Evolutionary conservation across 2,797 vertebrate genomes (phyloP), one percentile per base, ranked within the genome.

Genomic region (Natrix natrix): DNA sequence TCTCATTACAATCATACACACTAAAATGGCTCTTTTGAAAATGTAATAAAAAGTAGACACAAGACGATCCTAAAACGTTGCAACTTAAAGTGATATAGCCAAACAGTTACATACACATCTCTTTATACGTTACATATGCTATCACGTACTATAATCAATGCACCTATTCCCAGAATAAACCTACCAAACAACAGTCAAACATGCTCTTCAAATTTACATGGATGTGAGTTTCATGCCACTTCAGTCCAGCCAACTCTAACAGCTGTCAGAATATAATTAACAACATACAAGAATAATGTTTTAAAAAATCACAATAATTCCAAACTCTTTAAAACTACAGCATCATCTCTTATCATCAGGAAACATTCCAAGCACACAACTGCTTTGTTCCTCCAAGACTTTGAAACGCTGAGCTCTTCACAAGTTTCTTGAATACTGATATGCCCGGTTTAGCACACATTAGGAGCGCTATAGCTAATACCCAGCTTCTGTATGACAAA

Each of bases 21-120:
- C 52, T 59, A 91, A 52, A 86, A 86, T 89, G 1, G 11, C 11
- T 91, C 59, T 92, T 69, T 66, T n/a, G 26, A 26, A 54, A 56
- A 86, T 91, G 59, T 86, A 92, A 89, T 92, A 94, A 91, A 94
- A 86, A 94, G 37, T 87, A 89, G 69, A 89, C 52, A 52, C 16
- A 24, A 88, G 59, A 32, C 54, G 22, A 66, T 66, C 69, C 12
- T 66, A 52, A 32, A 17, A 8, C 24, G 66, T 83, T 89, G 89
- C 37, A 28, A 74, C 28, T 91, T 88, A 66, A 92, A 86, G 32
- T 69, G 89, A 55, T 59, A 92, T 12, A 91, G 86, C 69, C 86
- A 91, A 94, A 66, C 43, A 54, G 59, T 92, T 91, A 20, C 32
- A 91, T 12, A 69, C 91, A 89, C 89, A 92, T 91, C 69, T 92